Conservation (phyloP, 2,888 invertebrate genomes). For the Macroteleia sp. region DNA sequence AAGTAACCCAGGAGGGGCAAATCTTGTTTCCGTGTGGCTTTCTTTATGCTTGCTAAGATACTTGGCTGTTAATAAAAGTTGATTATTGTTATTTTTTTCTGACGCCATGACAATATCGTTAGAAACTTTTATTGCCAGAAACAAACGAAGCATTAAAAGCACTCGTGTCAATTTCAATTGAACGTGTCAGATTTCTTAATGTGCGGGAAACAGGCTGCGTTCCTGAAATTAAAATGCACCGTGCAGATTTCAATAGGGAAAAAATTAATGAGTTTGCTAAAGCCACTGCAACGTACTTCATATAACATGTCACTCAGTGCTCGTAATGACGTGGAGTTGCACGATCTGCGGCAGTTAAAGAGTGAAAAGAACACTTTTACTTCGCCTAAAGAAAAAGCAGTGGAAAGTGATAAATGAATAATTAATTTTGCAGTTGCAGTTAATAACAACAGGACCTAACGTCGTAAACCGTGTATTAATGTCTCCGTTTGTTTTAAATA, state of each 20-base stretch:
- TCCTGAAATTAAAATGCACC: constrained; percentile 5
- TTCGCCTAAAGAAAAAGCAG: constrained; percentile 23
- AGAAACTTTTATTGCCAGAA: neutral
- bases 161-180: constrained; percentile 2
- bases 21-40: no score
- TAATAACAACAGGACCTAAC: neutral
- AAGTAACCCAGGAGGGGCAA: no score
- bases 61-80: no score
- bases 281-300: constrained; percentile 2
- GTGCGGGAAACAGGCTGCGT: neutral
- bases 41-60: no score
- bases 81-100: no score
- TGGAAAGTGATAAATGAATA: constrained; percentile 40
- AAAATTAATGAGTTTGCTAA: constrained; percentile 16
- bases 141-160: constrained; percentile 10
- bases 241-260: no score
- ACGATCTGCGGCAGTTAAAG: constrained; percentile 13
- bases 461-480: neutral
- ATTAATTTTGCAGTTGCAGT: constrained; percentile 16
- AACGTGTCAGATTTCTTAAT: constrained; percentile 5
- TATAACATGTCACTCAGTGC: constrained; percentile 34
- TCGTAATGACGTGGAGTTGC: constrained; percentile 6
- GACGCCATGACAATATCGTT: neutral
- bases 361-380: constrained; percentile 48
- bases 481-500: no score